A percentile compares a stretch with the other conserved stretches of the same genome.
Conservation (phyloP, 2,113 vertebrate species). For the Megaleporinus macrocephalus region DNA sequence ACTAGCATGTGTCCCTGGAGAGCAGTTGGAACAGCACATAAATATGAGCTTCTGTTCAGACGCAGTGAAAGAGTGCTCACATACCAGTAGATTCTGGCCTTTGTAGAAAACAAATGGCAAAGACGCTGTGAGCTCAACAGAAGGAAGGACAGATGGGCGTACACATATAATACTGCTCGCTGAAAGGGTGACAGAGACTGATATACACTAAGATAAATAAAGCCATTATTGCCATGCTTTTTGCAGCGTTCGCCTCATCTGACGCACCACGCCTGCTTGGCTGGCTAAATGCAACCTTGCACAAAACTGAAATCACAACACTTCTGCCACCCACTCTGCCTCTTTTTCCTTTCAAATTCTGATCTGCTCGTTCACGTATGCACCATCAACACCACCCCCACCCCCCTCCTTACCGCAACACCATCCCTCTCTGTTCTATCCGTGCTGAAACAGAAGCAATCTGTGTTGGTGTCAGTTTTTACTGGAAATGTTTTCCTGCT, state of each 20-base stretch:
- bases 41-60: constrained; percentile 5
- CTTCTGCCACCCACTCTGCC: constrained; percentile 7
- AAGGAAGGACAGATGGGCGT: constrained; percentile 51
- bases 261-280: constrained; percentile 60
- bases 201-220: constrained; percentile 57
- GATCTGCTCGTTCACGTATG: constrained; percentile 65
- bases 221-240: constrained; percentile 52
- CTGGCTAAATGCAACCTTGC: constrained; percentile 63
- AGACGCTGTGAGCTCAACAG: constrained; percentile 34
- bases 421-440: not conserved
- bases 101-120: constrained; percentile 30
- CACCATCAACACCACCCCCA: not conserved
- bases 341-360: constrained; percentile 20
- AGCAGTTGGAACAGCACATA: constrained; percentile 10
- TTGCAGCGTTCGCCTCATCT: not conserved
- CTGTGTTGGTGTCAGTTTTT: constrained; percentile 73
- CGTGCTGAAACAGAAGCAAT: constrained; percentile 62
- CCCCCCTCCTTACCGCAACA: not conserved
- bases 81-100: constrained; percentile 1
- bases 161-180: constrained; percentile 29
- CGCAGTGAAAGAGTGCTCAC: not conserved
- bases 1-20: constrained; percentile 18
- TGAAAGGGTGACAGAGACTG: constrained; percentile 46
- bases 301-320: constrained; percentile 19
- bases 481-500: constrained; percentile 43